A percentile compares a stretch with the other conserved stretches of the same genome.
These are phyloP conservation scores for Entosphenus tridentatus DNA, from an alignment of 2,113 vertebrate genomes.

Conservation along the genomic window DNA sequence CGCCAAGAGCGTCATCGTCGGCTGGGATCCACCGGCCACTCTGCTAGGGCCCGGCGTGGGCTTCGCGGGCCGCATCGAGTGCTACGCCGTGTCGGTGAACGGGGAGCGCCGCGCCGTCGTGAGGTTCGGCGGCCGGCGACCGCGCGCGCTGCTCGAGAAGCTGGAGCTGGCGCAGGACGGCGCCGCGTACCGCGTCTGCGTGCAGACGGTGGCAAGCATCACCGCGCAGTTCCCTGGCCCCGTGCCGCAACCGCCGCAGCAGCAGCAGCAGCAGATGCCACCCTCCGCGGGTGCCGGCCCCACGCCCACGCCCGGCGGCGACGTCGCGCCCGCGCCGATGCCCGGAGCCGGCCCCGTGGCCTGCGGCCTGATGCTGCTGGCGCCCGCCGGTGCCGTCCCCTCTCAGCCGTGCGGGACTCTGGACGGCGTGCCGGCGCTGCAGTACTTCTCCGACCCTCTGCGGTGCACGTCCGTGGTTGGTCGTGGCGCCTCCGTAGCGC, in stretches of 20 bases:
- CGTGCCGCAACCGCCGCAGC: background rate
- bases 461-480: conserved; percentile 77
- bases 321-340: no score
- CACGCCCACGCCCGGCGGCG: no score
- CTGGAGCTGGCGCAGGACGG: conserved; percentile 34
- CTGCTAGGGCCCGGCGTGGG: conserved; percentile 25
- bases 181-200: conserved; percentile 56
- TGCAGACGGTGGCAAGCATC: conserved; percentile 54
- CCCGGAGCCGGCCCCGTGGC: no score
- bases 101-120: conserved; percentile 56
- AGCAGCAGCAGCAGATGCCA: background rate
- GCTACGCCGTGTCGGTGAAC: conserved; percentile 81
- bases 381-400: no score
- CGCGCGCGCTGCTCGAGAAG: conserved; percentile 78
- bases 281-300: background rate
- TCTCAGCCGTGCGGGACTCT: no score
- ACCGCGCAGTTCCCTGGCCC: background rate
- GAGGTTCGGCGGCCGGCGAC: conserved; percentile 53
- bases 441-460: conserved; percentile 40
- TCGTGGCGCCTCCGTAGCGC: conserved; percentile 71
- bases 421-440: no score
- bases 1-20: conserved; percentile 88
- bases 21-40: conserved; percentile 74
- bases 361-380: no score
- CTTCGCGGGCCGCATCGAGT: conserved; percentile 47